phyloP scores from a whole-genome alignment of 2,888 invertebrate genomes.

The Eupithecia insigniata region DNA sequence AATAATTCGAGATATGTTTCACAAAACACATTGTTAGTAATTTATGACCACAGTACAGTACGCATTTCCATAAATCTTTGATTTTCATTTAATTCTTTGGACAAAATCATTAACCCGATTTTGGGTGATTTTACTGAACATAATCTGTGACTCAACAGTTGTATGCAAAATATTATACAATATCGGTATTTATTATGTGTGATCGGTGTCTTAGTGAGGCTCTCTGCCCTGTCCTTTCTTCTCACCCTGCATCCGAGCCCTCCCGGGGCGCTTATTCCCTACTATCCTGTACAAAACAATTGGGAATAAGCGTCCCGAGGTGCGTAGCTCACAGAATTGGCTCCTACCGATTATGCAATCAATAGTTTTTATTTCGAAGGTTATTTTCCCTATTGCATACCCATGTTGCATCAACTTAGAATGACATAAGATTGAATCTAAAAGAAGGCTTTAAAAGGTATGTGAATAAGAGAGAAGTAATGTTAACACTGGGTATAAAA shows the following conservation, averaged over 20 bases:
- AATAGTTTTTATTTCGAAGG: conserved; percentile 23
- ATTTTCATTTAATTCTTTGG: neutral
- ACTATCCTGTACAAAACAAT: too few relatives aligned
- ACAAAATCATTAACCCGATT: neutral
- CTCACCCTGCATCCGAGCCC: conserved; percentile 21
- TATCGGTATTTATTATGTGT: conserved; percentile 57
- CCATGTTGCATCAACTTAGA: conserved; percentile 38
- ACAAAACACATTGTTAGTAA: neutral
- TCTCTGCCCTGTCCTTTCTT: conserved; percentile 61
- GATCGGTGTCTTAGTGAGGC: conserved; percentile 73
- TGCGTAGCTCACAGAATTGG: conserved; percentile 37
- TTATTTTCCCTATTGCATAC: neutral
- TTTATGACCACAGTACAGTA: neutral
- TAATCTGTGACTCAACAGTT: conserved; percentile 32
- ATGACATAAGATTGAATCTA: conserved; percentile 41
- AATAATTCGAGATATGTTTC: neutral
- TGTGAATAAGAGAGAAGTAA: conserved; percentile 43
- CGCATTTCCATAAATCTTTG: neutral
- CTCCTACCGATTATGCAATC: conserved; percentile 24
- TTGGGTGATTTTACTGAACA: neutral
- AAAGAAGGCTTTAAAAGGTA: conserved; percentile 47
- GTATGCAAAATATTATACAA: conserved; percentile 39
- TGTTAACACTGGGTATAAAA: conserved; percentile 50
- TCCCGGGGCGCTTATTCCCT: neutral
- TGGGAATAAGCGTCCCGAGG: too few relatives aligned